These are phyloP conservation scores for Phengaris alcon DNA, from an alignment of 2,888 invertebrate species.

Conservation along the genomic window DNA sequence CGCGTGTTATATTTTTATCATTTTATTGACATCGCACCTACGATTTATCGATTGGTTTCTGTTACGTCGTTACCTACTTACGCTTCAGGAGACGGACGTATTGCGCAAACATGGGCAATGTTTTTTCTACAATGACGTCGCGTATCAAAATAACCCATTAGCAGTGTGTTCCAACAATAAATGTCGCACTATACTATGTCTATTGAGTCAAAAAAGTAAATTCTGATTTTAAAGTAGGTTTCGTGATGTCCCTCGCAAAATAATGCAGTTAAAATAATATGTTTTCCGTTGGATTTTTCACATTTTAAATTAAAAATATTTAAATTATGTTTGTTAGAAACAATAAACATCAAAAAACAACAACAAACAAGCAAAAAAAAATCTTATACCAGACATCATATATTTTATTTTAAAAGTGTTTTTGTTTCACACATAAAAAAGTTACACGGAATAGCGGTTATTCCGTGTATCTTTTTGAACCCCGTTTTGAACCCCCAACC, in stretches of 20 bases:
- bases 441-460: too few species aligned
- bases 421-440: not conserved
- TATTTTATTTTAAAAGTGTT: not conserved
- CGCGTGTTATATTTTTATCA: not conserved
- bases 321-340: not conserved
- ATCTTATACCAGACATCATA: not conserved
- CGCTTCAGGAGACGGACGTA: not conserved
- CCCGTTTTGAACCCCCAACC: too few species aligned
- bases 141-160: not conserved
- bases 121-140: conserved; percentile 2
- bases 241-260: not conserved
- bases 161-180: not conserved
- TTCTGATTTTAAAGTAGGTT: not conserved
- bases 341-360: not conserved
- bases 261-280: not conserved
- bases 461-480: too few species aligned
- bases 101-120: conserved; percentile 13
- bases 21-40: conserved; percentile 8
- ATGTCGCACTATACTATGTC: not conserved
- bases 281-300: not conserved
- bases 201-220: not conserved
- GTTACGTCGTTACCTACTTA: not conserved
- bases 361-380: not conserved
- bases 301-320: not conserved
- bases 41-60: not conserved